Conservation (phyloP, 2,888 invertebrate genomes). For the Antitype chi region DNA sequence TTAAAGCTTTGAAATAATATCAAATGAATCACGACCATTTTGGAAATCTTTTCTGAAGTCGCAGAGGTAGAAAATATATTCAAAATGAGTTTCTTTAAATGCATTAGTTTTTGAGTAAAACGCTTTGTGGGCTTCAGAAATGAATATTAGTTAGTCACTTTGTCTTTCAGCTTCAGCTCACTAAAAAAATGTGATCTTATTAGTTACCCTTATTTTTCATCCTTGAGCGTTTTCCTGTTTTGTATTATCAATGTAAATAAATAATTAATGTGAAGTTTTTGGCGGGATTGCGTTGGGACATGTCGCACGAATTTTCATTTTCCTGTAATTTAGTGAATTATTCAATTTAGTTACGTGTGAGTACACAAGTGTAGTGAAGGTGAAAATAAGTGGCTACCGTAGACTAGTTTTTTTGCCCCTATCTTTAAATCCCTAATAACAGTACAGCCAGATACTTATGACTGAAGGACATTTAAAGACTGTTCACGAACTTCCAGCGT, state of each 20-base stretch:
- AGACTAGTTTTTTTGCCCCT: not conserved
- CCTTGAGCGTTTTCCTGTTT: not conserved
- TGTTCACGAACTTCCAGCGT: not conserved
- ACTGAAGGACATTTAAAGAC: not conserved
- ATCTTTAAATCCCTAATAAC: no score
- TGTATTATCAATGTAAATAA: not conserved
- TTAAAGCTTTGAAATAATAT: conserved; percentile 12
- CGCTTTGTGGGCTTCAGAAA: not conserved
- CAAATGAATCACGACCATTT: conserved; percentile 15
- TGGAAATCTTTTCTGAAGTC: not conserved
- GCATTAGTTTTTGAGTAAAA: conserved; percentile 17
- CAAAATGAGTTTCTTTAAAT: conserved; percentile 38
- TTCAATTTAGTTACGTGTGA: no score
- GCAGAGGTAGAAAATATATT: conserved; percentile 6
- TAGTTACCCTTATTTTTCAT: not conserved
- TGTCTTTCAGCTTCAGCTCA: not conserved
- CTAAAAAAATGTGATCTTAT: not conserved
- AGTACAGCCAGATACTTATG: not conserved
- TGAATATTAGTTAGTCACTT: conserved; percentile 26
- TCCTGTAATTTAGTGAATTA: no score
- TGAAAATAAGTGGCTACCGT: no score
- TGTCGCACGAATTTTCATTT: no score
- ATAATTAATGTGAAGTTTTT: no score
- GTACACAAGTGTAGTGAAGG: no score
- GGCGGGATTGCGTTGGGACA: no score